Conservation (phyloP, 1,140 invertebrate species). For the Caenorhabditis brenneri region DNA sequence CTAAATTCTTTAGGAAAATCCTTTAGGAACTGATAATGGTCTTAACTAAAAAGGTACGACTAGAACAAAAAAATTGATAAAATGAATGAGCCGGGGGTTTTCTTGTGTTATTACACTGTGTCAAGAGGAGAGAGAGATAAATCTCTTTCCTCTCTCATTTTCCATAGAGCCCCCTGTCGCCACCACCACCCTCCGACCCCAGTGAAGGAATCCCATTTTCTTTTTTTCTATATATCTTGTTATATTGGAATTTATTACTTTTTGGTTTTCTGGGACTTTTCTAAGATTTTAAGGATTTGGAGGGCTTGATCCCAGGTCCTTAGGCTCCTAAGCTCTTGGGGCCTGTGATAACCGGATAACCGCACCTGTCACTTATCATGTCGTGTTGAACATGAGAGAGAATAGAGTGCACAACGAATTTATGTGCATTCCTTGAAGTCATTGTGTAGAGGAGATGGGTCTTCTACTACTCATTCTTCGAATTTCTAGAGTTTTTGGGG, state of each 20-base stretch:
- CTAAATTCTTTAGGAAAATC: too few relatives aligned
- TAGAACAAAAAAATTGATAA: background rate
- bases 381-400: background rate
- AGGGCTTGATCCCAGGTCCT: too few relatives aligned
- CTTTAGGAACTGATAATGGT: too few relatives aligned
- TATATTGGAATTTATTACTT: background rate
- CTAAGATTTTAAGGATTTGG: too few relatives aligned
- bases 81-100: background rate
- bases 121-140: background rate
- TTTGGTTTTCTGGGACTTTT: background rate
- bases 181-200: background rate
- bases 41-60: background rate
- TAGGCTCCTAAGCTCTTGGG: too few relatives aligned
- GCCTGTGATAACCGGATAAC: background rate
- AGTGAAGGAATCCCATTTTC: background rate
- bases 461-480: too few relatives aligned
- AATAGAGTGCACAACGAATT: conserved; percentile 3
- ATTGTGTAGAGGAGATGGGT: too few relatives aligned
- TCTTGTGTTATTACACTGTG: conserved; percentile 30
- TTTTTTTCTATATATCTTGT: too few relatives aligned
- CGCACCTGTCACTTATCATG: conserved; percentile 40
- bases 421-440: conserved; percentile 39
- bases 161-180: background rate
- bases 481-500: too few relatives aligned
- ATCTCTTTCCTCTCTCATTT: background rate